phyloP scores from a whole-genome alignment of 2,888 invertebrate genomes.

The Trachelus iudaicus region DNA sequence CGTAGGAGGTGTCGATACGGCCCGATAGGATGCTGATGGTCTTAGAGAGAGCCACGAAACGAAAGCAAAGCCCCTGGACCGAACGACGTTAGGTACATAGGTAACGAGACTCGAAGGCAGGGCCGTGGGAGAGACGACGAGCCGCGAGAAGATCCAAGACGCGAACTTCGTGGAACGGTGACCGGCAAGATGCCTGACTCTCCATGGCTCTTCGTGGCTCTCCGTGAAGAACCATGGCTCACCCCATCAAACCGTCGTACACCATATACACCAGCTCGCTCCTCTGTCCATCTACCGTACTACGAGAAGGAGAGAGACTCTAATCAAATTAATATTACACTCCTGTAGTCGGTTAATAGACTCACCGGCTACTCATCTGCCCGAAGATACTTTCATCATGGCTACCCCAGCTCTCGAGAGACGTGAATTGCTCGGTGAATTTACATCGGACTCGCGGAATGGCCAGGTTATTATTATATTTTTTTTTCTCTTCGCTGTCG shows the following conservation, averaged over 20 bases:
- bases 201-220: neutral
- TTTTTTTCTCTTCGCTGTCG: constrained; percentile 9
- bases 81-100: constrained; percentile 1
- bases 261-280: constrained; percentile 1
- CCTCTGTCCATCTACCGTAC: neutral
- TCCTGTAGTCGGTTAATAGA: constrained; percentile 17
- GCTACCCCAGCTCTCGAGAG: neutral
- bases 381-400: neutral
- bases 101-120: constrained; percentile 7
- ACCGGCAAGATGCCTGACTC: constrained; percentile 18
- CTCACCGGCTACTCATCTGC: constrained; percentile 8
- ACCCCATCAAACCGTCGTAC: constrained; percentile 6
- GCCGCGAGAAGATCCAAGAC: constrained; percentile 7
- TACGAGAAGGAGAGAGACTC: constrained; percentile 3
- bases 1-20: constrained; percentile 7
- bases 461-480: neutral
- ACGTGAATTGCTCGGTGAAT: neutral
- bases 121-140: constrained; percentile 2
- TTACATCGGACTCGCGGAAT: neutral
- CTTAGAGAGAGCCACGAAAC: neutral
- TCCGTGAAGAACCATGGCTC: neutral
- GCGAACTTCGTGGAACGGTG: constrained; percentile 30
- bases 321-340: constrained; percentile 23
- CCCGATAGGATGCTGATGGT: constrained; percentile 3
- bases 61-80: constrained; percentile 4